Base-by-base conservation (phyloP, 2,113 vertebrate species). In the Melanocharis versteri region DNA sequence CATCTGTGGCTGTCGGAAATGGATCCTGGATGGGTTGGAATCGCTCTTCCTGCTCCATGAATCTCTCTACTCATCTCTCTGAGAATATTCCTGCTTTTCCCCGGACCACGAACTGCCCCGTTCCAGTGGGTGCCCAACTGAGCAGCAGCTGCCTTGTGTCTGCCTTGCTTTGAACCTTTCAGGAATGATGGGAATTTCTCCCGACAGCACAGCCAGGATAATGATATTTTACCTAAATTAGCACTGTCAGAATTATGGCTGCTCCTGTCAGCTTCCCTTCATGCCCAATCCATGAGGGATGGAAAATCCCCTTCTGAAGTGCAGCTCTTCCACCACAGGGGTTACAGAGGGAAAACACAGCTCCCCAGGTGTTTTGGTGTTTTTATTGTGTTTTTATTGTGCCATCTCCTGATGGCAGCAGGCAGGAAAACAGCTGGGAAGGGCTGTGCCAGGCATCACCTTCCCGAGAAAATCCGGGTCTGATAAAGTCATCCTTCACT, bases 271-370 rank as follows among this genome's bases (percentile, higher is more conserved):
- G 6, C 42, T 57, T 27, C 5, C 44, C 57, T 35, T 17, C 28
- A 0, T 17, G 42, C 62, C 8, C 27, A 12, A 30, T 37, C 50
- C 69, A 1, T 22, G 45, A 19, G 20, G 61, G 45, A 24, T 20
- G 53, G 64, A 54, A 75, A 66, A 21, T 27, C 47, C 13, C 71
- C n/a, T 57, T n/a, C 37, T 48, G n/a, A 39, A 37, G 64, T 8
- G 31, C 3, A 51, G 47, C 68, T 30, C 68, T 40, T 11, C 33
- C 53, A n/a, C 13, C 53, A 6, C 70, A 9, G 39, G 13, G 28
- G 39, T 13, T 42, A 0, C 28, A 42, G 54, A n/a, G 66, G 10
- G 14, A 23, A 76, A 83, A 44, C 3, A 7, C 1, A 14, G 10
- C 66, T 58, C 40, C 39, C n/a, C 12, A 3, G 30, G 56, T 83